Evolutionary conservation across 2,797 vertebrate genomes (phyloP).

Genomic region (Poeciliopsis gracilis): DNA sequence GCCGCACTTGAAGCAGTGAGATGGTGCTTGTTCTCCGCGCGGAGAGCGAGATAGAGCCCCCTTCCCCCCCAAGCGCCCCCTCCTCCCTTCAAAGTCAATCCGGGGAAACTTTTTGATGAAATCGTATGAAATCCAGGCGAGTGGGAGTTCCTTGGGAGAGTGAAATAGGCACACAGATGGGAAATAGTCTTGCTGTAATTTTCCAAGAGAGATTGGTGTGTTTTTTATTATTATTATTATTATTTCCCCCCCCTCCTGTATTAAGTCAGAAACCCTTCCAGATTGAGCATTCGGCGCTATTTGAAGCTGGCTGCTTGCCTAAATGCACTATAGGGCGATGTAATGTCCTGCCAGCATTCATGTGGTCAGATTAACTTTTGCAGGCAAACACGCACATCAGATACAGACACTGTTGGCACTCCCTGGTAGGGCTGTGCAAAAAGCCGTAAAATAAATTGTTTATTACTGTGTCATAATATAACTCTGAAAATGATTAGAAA

Average conservation of each 20-base stretch:
- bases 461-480: not conserved
- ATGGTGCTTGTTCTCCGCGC: slow-evolving; percentile 44
- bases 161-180: slow-evolving; percentile 5
- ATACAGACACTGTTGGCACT: not conserved
- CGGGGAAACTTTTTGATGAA: slow-evolving; percentile 51
- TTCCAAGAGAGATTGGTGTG: slow-evolving; percentile 13
- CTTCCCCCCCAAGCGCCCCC: not conserved
- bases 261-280: slow-evolving; percentile 21
- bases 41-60: slow-evolving; percentile 28
- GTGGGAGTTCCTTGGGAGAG: not conserved
- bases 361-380: slow-evolving; percentile 64
- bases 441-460: not conserved
- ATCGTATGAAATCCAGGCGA: slow-evolving; percentile 36
- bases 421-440: not conserved
- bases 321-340: slow-evolving; percentile 51
- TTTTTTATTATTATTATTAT: not conserved
- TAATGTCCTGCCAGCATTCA: slow-evolving; percentile 62
- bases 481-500: not conserved
- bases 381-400: slow-evolving; percentile 10
- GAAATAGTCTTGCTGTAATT: slow-evolving; percentile 9
- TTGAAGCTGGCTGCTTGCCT: slow-evolving; percentile 56
- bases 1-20: slow-evolving; percentile 48
- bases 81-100: slow-evolving; percentile 24
- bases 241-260: slow-evolving; percentile 22
- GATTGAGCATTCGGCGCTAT: slow-evolving; percentile 37